These are phyloP conservation scores for Watsonalla cultraria DNA, from an alignment of 2,888 invertebrate species.

Conservation along the genomic window DNA sequence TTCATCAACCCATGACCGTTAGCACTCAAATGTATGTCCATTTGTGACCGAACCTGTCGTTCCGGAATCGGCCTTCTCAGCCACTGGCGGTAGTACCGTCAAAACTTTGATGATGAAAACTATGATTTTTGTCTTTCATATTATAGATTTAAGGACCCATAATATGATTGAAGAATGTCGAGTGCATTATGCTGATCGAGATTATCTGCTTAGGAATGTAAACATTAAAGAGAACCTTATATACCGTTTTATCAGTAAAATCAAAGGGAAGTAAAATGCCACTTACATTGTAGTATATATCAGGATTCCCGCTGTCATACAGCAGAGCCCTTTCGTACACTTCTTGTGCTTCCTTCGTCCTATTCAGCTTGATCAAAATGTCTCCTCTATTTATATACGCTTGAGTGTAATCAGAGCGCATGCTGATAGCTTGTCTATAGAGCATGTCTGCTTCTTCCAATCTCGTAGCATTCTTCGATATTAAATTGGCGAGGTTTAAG, in stretches of 20 bases:
- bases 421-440: slow-evolving; percentile 96
- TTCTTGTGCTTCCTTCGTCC: slow-evolving; percentile 95
- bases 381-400: slow-evolving; percentile 98
- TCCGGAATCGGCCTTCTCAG: too few species aligned
- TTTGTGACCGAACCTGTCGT: too few species aligned
- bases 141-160: too few species aligned
- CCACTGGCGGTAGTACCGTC: too few species aligned
- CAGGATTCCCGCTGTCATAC: slow-evolving; percentile 95
- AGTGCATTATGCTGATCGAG: too few species aligned
- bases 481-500: slow-evolving; percentile 95
- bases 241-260: neutral
- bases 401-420: slow-evolving; percentile 97
- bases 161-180: too few species aligned
- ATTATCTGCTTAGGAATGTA: too few species aligned
- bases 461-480: slow-evolving; percentile 94
- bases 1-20: too few species aligned
- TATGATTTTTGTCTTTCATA: too few species aligned
- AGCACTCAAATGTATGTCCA: too few species aligned
- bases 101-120: too few species aligned
- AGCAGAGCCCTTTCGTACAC: slow-evolving; percentile 95
- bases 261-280: neutral
- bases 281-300: slow-evolving; percentile 96
- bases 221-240: neutral
- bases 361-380: slow-evolving; percentile 95
- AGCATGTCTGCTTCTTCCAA: slow-evolving; percentile 96